Base-by-base conservation (phyloP, 1,140 invertebrate genomes). In the Drosophila repleta region DNA sequence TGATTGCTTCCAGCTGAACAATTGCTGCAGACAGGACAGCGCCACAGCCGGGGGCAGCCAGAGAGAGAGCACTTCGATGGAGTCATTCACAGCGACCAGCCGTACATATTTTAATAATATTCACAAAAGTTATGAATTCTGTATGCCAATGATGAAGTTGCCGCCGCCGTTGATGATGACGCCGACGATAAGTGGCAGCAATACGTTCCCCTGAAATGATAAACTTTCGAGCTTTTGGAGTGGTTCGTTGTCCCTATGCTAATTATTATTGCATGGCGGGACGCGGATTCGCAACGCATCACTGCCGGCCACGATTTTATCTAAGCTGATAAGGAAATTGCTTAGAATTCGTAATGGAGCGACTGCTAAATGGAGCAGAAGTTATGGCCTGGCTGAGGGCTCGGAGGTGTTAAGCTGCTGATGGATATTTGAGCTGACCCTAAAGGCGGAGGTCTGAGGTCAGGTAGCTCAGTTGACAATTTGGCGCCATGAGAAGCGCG, bases 1-100 rank as follows among this genome's bases (percentile, higher is more conserved):
- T 88, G 83, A 88, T 87, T 87, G 83, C 82, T 87, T 87, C 68
- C 83, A 87, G 82, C 83, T 82, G 78, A 87, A 82, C 83, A 85
- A 85, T 78, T 78, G 79, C 60, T 62, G 58, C 48, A 29, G 15
- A 51, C 57, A 39, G 62, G 41, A 37, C 37, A 60, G 60, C 8
- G 41, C 37, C 5, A 8, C 41, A 10, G 41, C 17, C 4, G 65
- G 64, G 56, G 79, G 24, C 24, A 69, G 69, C 74, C 64, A 84
- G 77, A 80, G 73, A 75, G 39, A 41, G 39, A 29, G 39, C 11
- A 60, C 37, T 41, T 51, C 13, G n/a, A 63, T 74, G 61, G 79
- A 66, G 69, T 77, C 73, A 85, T 80, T 80, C 76, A 71, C 80
- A 79, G 73, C 74, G 43, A 35, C 39, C 61, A 68, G 57, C 56